Evolutionary conservation across 2,113 vertebrate genomes (phyloP).

Genomic region (Ciconia maguari): DNA sequence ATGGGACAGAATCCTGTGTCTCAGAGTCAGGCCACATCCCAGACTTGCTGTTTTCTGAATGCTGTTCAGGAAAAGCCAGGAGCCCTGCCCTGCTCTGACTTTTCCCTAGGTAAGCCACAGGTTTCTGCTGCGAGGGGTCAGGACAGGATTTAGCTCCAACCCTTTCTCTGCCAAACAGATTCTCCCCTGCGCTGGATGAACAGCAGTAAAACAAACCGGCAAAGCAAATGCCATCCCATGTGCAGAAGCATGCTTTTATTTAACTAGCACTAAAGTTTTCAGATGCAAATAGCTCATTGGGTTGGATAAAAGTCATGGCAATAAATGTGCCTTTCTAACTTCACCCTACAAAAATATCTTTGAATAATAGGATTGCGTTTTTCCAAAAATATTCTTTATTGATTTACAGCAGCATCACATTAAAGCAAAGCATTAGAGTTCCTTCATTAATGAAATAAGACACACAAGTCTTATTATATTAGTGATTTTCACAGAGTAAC

Average conservation of each 20-base stretch:
- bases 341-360: constrained; percentile 52
- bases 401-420: constrained; percentile 56
- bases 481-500: constrained; percentile 46
- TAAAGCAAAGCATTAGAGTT: constrained; percentile 1
- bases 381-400: constrained; percentile 41
- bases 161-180: not conserved
- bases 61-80: not conserved
- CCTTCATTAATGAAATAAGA: constrained; percentile 58
- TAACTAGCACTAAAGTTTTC: constrained; percentile 14
- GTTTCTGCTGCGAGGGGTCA: not conserved
- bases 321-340: constrained; percentile 40
- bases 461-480: constrained; percentile 44
- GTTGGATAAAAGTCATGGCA: constrained; percentile 51
- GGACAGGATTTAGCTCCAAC: not conserved
- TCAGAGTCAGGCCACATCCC: not conserved
- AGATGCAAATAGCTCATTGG: constrained; percentile 44
- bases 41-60: not conserved
- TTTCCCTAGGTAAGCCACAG: not conserved
- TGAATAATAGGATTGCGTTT: constrained; percentile 18
- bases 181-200: not conserved
- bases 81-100: not conserved
- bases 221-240: not conserved
- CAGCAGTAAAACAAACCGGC: not conserved
- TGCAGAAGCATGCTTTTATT: not conserved
- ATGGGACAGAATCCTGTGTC: not conserved